Conservation (phyloP, 1,140 invertebrate species). For the Nasonia giraulti region DNA sequence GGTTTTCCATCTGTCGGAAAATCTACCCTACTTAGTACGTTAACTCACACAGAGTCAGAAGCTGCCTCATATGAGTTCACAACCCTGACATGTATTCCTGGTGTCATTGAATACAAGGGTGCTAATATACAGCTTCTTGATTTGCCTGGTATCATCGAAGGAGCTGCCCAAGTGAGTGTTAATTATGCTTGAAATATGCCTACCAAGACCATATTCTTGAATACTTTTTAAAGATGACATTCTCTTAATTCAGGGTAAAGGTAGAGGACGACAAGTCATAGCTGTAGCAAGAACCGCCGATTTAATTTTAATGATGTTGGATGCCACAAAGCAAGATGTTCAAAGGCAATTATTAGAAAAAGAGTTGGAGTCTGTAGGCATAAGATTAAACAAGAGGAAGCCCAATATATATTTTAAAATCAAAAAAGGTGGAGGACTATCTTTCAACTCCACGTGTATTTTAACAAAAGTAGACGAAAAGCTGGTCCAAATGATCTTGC, state of each 20-base stretch:
- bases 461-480: constrained; percentile 97
- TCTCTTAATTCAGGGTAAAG: constrained; percentile 66
- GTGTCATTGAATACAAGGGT: constrained; percentile 98
- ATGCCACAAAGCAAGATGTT: constrained; percentile 97
- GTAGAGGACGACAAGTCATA: constrained; percentile 85
- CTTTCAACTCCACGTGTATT: constrained; percentile 97
- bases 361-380: constrained; percentile 97
- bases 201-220: background rate
- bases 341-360: constrained; percentile 92
- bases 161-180: constrained; percentile 86
- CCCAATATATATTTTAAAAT: constrained; percentile 99
- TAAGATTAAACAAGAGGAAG: constrained; percentile 93
- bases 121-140: constrained; percentile 99
- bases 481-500: constrained; percentile 97
- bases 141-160: constrained; percentile 98
- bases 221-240: constrained; percentile 34
- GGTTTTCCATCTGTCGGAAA: constrained; percentile 98
- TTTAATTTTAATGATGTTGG: constrained; percentile 98
- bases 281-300: constrained; percentile 97
- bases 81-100: constrained; percentile 99
- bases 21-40: constrained; percentile 94
- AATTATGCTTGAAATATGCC: constrained; percentile 8
- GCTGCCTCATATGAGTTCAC: constrained; percentile 99
- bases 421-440: constrained; percentile 98
- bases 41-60: constrained; percentile 96